phyloP scores from a whole-genome alignment of 2,888 invertebrate species.

The Lypha dubia region DNA sequence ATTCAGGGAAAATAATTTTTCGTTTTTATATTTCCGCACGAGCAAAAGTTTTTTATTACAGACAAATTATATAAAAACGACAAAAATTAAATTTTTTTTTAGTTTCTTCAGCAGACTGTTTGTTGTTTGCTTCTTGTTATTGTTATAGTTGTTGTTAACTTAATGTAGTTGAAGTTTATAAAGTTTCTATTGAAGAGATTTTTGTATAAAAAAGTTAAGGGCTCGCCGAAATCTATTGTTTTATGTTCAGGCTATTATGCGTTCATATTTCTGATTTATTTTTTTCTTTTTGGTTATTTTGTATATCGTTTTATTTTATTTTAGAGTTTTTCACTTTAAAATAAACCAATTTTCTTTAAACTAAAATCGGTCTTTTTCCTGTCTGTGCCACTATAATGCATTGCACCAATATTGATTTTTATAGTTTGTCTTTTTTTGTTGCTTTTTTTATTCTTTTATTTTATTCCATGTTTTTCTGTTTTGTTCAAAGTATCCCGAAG shows the following conservation, averaged over 20 bases:
- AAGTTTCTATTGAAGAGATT: slow-evolving; percentile 24
- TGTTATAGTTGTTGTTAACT: slow-evolving; percentile 67
- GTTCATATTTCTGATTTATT: too few species aligned
- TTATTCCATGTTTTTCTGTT: slow-evolving; percentile 25
- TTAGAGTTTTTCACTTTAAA: slow-evolving; percentile 49
- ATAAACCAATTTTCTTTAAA: slow-evolving; percentile 27
- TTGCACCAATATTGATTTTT: slow-evolving; percentile 70
- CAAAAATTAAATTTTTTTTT: slow-evolving; percentile 23
- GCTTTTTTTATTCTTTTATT: slow-evolving; percentile 1
- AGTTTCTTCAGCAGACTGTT: slow-evolving; percentile 33
- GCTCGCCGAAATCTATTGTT: slow-evolving; percentile 69
- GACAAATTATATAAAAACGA: slow-evolving; percentile 59
- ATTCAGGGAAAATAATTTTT: slow-evolving; percentile 63
- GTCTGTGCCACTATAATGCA: slow-evolving; percentile 45
- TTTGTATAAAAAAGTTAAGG: slow-evolving; percentile 64
- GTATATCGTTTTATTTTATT: slow-evolving; percentile 1
- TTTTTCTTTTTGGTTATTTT: slow-evolving; percentile 38
- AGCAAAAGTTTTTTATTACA: slow-evolving; percentile 69
- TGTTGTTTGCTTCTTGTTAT: slow-evolving; percentile 44
- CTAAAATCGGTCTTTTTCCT: slow-evolving; percentile 20
- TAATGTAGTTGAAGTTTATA: slow-evolving; percentile 36
- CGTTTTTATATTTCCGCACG: slow-evolving; percentile 65
- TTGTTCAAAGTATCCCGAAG: slow-evolving; percentile 35
- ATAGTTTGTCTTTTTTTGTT: slow-evolving; percentile 28
- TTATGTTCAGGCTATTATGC: slow-evolving; percentile 39